phyloP scores from a whole-genome alignment of 2,797 vertebrate genomes.

The Pelochelys cantorii region DNA sequence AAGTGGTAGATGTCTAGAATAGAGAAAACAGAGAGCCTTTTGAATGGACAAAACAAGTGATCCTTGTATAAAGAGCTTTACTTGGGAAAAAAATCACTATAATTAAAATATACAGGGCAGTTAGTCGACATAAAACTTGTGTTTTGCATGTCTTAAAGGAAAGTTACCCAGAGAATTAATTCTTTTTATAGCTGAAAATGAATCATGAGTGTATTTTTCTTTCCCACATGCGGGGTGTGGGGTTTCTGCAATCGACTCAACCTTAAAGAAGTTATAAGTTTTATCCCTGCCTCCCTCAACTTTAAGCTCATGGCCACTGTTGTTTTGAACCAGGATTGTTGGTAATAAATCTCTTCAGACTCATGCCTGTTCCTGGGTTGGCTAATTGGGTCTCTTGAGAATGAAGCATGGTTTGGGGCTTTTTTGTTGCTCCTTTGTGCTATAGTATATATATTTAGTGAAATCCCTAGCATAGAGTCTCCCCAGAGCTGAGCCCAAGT shows the following conservation, averaged over 20 bases:
- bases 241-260: not conserved
- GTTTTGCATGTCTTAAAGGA: conserved; percentile 23
- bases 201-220: not conserved
- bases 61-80: conserved; percentile 30
- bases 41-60: conserved; percentile 28
- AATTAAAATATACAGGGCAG: conserved; percentile 38
- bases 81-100: conserved; percentile 54
- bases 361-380: not conserved
- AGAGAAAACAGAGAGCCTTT: conserved; percentile 54
- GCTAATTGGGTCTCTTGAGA: not conserved
- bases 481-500: too few relatives aligned
- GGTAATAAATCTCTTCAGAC: not conserved
- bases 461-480: too few relatives aligned
- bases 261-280: not conserved
- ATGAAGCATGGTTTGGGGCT: not conserved
- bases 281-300: not conserved
- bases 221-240: not conserved
- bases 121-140: conserved; percentile 20
- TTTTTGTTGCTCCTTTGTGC: not conserved
- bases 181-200: not conserved
- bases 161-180: conserved; percentile 1
- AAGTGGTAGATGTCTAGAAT: conserved; percentile 20
- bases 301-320: not conserved
- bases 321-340: not conserved
- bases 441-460: too few relatives aligned